Evolutionary conservation across 2,797 vertebrate genomes (phyloP).

Genomic region (Eidolon dupreanum): DNA sequence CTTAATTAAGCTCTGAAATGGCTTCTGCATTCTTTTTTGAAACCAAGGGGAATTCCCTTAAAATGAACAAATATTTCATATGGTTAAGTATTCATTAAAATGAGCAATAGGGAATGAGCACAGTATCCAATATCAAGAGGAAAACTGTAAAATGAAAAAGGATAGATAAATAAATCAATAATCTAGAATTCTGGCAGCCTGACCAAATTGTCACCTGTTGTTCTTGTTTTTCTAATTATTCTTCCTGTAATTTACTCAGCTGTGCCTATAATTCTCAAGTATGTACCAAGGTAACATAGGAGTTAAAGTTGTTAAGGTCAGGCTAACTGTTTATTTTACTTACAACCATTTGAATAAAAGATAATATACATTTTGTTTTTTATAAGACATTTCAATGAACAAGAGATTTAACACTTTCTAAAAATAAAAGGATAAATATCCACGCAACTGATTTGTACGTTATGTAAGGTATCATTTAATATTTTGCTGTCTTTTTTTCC

Average conservation of each 20-base stretch:
- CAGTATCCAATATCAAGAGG: slow-evolving; percentile 60
- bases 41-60: slow-evolving; percentile 63
- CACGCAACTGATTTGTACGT: not conserved
- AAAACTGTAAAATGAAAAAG: slow-evolving; percentile 66
- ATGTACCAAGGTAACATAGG: not conserved
- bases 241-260: slow-evolving; percentile 44
- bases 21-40: slow-evolving; percentile 74
- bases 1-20: slow-evolving; percentile 71
- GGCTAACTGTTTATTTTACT: slow-evolving; percentile 42
- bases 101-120: slow-evolving; percentile 58
- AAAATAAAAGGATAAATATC: not conserved
- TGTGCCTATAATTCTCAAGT: slow-evolving; percentile 25
- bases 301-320: slow-evolving; percentile 52
- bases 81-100: slow-evolving; percentile 76
- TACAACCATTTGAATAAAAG: slow-evolving; percentile 29
- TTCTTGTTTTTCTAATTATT: slow-evolving; percentile 67
- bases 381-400: slow-evolving; percentile 2
- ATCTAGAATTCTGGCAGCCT: slow-evolving; percentile 35
- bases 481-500: not conserved
- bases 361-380: not conserved
- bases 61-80: slow-evolving; percentile 77
- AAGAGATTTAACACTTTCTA: not conserved
- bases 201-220: slow-evolving; percentile 59
- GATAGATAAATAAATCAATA: slow-evolving; percentile 61
- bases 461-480: not conserved